These are phyloP conservation scores for Pogonocherus hispidulus DNA, from an alignment of 2,888 invertebrate species.

Conservation along the genomic window DNA sequence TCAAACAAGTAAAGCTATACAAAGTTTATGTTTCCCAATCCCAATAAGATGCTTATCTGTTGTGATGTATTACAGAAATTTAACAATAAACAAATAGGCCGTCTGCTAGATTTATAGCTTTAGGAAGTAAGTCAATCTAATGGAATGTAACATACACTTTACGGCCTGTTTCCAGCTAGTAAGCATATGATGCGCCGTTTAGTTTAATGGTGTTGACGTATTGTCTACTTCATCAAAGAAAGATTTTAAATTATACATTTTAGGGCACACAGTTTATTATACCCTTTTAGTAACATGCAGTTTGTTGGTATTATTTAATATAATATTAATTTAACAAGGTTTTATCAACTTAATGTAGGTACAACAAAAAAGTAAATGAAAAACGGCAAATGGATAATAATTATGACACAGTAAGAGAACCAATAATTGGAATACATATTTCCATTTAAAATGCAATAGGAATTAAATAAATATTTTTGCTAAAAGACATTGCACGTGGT, in stretches of 20 bases:
- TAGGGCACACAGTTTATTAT: neutral
- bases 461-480: too few relatives aligned
- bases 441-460: too few relatives aligned
- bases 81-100: neutral
- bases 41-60: neutral
- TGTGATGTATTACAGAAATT: neutral
- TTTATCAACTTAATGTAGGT: too few relatives aligned
- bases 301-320: too few relatives aligned
- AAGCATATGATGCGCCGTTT: neutral
- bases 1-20: too few relatives aligned
- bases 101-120: neutral
- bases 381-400: too few relatives aligned
- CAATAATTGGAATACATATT: too few relatives aligned
- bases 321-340: too few relatives aligned
- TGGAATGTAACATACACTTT: neutral
- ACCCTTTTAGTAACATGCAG: too few relatives aligned
- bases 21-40: neutral
- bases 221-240: neutral
- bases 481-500: too few relatives aligned
- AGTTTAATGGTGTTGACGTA: neutral
- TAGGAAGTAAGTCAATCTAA: slow-evolving; percentile 1
- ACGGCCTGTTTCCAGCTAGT: neutral
- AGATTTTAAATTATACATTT: neutral
- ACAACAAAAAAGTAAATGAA: too few relatives aligned
- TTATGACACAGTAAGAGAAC: too few relatives aligned